Evolutionary conservation across 2,888 invertebrate genomes (phyloP), one percentile per base, ranked within the genome.

Genomic region (Oxycera nigricornis): DNA sequence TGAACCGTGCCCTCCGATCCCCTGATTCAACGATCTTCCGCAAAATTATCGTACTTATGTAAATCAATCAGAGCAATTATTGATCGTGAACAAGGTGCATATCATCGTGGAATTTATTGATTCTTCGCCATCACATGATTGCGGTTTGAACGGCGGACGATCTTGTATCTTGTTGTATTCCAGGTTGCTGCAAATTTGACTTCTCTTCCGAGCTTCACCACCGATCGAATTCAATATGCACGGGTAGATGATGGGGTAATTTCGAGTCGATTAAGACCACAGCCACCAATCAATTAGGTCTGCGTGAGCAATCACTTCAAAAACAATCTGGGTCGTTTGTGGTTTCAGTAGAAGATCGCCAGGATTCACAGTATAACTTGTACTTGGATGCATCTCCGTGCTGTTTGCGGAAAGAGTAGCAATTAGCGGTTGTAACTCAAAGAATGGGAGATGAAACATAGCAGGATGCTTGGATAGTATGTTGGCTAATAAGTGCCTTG

Each of bases 1-100:
- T 11, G 46, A n/a, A n/a, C n/a, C n/a, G n/a, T n/a, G n/a, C n/a
- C n/a, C n/a, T n/a, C n/a, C n/a, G n/a, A n/a, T n/a, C n/a, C n/a
- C n/a, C n/a, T n/a, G n/a, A n/a, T n/a, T n/a, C n/a, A n/a, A n/a
- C n/a, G n/a, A n/a, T n/a, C n/a, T n/a, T n/a, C n/a, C n/a, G 46
- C 46, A 55, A 55, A 55, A 52, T 22, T 52, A 55, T 70, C 70
- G 55, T 30, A 41, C 70, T 84, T 84, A 84, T 84, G 84, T 84
- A 84, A 84, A 84, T 84, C 84, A 84, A 84, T 84, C 84, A 84
- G 83, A 82, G 82, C 84, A 84, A 84, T 84, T 84, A 84, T 83
- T 55, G 31, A 22, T 24, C 24, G 70, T 22, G 70, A 55, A 70
- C 70, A 70, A 70, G 70, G 70, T 70, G 70, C 31, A 55, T 70